Conservation (phyloP, 1,140 invertebrate genomes). For the Drosophila repleta region DNA sequence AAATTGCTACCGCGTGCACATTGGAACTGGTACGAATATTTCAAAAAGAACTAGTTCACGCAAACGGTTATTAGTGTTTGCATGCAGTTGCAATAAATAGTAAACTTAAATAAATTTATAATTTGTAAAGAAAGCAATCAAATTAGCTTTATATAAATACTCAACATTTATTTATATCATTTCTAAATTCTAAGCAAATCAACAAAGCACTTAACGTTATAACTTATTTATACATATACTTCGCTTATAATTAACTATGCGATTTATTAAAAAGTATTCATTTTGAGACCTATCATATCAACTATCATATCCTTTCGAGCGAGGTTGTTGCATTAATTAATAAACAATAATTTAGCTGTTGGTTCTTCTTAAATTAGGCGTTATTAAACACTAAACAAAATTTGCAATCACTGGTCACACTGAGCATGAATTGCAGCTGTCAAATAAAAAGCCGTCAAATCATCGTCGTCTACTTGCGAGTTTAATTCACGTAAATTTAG, state of each 20-base stretch:
- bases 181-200: no score
- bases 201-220: no score
- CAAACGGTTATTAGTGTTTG: not conserved
- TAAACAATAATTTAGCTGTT: no score
- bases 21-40: constrained; percentile 1
- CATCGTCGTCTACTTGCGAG: constrained; percentile 55
- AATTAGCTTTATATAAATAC: no score
- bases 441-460: constrained; percentile 82
- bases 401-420: constrained; percentile 13
- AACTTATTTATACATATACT: not conserved
- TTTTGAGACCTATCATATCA: not conserved
- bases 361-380: no score
- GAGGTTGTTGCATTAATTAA: not conserved
- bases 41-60: constrained; percentile 34
- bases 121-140: not conserved
- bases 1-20: constrained; percentile 47
- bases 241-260: not conserved
- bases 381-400: constrained; percentile 3
- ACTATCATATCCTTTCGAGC: no score
- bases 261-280: not conserved
- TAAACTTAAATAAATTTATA: not conserved
- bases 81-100: not conserved
- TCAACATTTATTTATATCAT: no score
- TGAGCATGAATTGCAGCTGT: constrained; percentile 32
- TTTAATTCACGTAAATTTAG: constrained; percentile 29